Evolutionary conservation across 2,888 invertebrate species (phyloP), one percentile per base, ranked within the genome.

Genomic region (Meteorus colon): DNA sequence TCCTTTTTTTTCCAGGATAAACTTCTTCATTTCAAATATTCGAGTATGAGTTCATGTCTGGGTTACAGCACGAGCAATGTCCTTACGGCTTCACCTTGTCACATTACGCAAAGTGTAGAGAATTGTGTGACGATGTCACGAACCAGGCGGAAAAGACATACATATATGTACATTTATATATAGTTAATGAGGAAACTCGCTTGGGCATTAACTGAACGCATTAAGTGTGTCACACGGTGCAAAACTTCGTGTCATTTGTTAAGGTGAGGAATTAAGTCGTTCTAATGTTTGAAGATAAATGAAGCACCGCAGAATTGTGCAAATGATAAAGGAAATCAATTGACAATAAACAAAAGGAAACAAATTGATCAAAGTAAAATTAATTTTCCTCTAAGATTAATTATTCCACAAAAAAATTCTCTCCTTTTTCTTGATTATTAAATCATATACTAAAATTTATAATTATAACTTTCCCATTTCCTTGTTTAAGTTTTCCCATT

Each of bases 191-290:
- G 55, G 5, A 24, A 55, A 55, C 19, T 55, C 19, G 24, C 19
- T 19, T 55, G n/a, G 55, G 55, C 55, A 55, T 55, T 55, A 55
- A 55, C 19, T 55, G 19, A 55, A 55, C 19, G 55, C n/a, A 55
- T 55, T n/a, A 55, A 55, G 24, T 55, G 55, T 55, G 55, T 55
- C 19, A 55, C 55, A 55, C 19, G 19, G 55, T n/a, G 55, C 19
- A 19, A 24, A 55, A 55, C 8, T 55, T 55, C 19, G 6, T 5
- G 19, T 55, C 10, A 55, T 19, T 24, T 19, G 10, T 55, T 55
- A 19, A 55, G 55, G 19, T 55, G 55, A 19, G 1, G 4, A 19
- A 19, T 24, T 24, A 24, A 55, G 4, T 55, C 55, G 8, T 55
- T 41, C 41, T 8, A 41, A 41, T 41, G 41, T 41, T 41, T 8